phyloP scores from a whole-genome alignment of 1,140 invertebrate genomes.

The Triops longicaudatus region DNA sequence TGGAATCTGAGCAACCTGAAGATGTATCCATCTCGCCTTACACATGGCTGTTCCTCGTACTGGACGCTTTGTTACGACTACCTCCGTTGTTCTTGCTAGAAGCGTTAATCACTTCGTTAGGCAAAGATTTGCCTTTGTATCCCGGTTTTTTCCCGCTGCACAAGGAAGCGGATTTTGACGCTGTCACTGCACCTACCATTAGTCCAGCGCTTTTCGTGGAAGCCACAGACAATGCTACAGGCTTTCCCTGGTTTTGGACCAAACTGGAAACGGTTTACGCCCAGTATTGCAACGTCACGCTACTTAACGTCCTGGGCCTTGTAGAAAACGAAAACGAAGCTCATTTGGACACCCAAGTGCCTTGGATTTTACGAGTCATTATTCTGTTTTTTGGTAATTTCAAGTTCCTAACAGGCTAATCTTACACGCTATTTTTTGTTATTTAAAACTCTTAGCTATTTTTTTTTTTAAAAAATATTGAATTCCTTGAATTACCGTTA shows the following conservation, averaged over 20 bases:
- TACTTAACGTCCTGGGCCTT: conserved; percentile 16
- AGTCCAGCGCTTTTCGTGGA: conserved; percentile 20
- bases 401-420: no score
- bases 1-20: not conserved
- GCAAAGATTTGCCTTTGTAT: not conserved
- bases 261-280: not conserved
- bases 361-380: not conserved
- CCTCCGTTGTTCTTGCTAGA: not conserved
- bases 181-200: conserved; percentile 22
- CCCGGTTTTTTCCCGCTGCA: conserved; percentile 24
- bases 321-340: conserved; percentile 3
- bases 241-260: conserved; percentile 11
- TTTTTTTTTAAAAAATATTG: no score
- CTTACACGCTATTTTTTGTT: no score
- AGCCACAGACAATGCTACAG: no score
- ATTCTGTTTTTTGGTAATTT: conserved; percentile 9
- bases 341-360: conserved; percentile 5
- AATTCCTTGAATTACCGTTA: no score
- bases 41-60: not conserved
- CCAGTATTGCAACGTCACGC: not conserved
- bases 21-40: not conserved
- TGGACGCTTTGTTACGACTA: not conserved
- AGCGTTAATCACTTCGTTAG: not conserved
- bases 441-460: no score
- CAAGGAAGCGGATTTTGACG: conserved; percentile 29